Evolutionary conservation across 1,140 invertebrate genomes (phyloP).

Genomic region (Lordiphosa stackelbergi): DNA sequence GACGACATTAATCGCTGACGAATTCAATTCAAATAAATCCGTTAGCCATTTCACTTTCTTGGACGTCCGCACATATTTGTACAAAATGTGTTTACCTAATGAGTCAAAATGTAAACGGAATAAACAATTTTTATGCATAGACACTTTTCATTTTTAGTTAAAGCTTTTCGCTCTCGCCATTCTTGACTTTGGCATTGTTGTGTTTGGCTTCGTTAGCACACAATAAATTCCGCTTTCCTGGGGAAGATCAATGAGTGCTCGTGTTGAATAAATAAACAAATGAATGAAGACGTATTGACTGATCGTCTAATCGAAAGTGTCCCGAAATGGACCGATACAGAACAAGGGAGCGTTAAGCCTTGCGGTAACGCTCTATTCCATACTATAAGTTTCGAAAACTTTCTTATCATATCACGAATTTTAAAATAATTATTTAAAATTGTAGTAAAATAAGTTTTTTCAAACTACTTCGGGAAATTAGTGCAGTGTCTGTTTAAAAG

Average conservation of each 20-base stretch:
- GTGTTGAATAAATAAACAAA: not conserved
- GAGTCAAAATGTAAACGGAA: constrained; percentile 32
- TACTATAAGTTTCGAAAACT: too few species aligned
- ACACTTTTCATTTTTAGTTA: constrained; percentile 49
- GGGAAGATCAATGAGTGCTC: not conserved
- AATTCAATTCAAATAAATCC: constrained; percentile 41
- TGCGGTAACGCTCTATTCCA: too few species aligned
- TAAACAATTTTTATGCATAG: not conserved
- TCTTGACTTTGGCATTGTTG: constrained; percentile 8
- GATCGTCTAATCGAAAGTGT: too few species aligned
- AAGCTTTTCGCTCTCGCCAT: constrained; percentile 13
- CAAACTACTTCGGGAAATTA: too few species aligned
- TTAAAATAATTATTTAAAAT: too few species aligned
- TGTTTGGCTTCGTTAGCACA: constrained; percentile 59
- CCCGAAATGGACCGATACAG: too few species aligned
- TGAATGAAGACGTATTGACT: too few species aligned
- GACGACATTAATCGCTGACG: constrained; percentile 53
- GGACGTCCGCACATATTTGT: constrained; percentile 30
- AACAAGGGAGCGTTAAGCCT: too few species aligned
- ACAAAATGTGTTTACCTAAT: constrained; percentile 33
- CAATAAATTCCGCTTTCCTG: constrained; percentile 38
- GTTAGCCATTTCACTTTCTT: constrained; percentile 55
- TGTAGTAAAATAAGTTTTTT: too few species aligned
- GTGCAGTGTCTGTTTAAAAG: too few species aligned
- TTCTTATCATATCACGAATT: too few species aligned